Conservation (phyloP, 2,797 vertebrate genomes). For the Myripristis jacobus region DNA sequence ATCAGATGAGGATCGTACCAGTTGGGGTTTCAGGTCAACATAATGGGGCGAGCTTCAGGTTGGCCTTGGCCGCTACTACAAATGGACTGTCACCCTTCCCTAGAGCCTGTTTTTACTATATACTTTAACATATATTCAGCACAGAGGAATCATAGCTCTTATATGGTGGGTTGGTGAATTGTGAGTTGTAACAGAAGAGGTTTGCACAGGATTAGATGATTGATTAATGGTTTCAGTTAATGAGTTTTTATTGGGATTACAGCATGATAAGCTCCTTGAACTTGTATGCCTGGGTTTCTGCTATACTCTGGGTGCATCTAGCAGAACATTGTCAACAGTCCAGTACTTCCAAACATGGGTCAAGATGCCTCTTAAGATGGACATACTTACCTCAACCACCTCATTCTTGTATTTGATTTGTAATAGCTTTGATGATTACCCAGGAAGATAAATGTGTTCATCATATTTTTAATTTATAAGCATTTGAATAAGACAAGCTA, state of each 20-base stretch:
- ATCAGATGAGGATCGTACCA: constrained; percentile 73
- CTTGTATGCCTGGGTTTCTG: constrained; percentile 12
- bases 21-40: constrained; percentile 50
- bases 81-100: neutral
- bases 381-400: neutral
- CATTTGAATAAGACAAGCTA: too few relatives aligned
- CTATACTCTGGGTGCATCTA: neutral
- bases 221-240: constrained; percentile 28
- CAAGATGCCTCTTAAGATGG: neutral
- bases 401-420: neutral
- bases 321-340: neutral
- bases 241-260: constrained; percentile 32
- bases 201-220: constrained; percentile 27
- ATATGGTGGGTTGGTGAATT: neutral
- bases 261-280: constrained; percentile 26
- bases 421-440: neutral
- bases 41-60: constrained; percentile 27
- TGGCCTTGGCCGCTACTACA: constrained; percentile 1
- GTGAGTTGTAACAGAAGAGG: neutral
- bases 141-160: neutral
- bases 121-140: neutral
- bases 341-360: neutral
- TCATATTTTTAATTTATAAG: neutral
- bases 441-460: neutral
- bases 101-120: constrained; percentile 3